Conservation (phyloP, 2,888 invertebrate genomes). For the Herminia tarsipennalis region DNA sequence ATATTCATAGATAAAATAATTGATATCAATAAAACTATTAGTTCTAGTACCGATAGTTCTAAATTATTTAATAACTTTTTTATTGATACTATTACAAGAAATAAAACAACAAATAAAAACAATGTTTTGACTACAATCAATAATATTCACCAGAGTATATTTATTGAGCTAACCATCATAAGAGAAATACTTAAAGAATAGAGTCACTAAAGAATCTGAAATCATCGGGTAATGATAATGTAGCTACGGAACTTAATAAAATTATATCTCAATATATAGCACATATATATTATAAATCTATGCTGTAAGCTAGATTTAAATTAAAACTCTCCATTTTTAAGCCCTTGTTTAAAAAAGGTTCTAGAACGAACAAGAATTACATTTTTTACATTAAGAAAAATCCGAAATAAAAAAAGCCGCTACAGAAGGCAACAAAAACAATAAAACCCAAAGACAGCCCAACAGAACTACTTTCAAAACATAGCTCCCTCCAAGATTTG, state of each 20-base stretch:
- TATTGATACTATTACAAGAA: not conserved
- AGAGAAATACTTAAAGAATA: not conserved
- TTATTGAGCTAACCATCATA: not conserved
- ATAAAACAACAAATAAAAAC: not conserved
- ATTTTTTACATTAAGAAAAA: too few relatives aligned
- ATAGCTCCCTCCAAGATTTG: too few relatives aligned
- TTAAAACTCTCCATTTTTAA: conserved; percentile 2
- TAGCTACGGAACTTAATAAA: not conserved
- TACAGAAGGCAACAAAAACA: too few relatives aligned
- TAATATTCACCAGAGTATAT: conserved; percentile 1
- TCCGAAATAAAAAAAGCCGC: too few relatives aligned
- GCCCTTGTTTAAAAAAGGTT: conserved; percentile 2
- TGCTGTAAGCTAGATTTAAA: not conserved
- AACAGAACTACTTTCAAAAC: too few relatives aligned
- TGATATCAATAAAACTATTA: not conserved
- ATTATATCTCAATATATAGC: not conserved
- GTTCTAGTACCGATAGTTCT: conserved; percentile 1
- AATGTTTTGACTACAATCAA: too few relatives aligned
- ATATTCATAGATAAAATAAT: conserved; percentile 3
- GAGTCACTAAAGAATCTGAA: conserved; percentile 3
- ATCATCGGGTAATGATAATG: conserved; percentile 4
- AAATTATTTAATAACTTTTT: conserved; percentile 11
- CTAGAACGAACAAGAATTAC: conserved; percentile 2
- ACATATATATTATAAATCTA: not conserved
- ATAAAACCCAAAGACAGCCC: too few relatives aligned